Evolutionary conservation across 2,797 vertebrate species (phyloP).

Genomic region (Pelodytes ibericus): DNA sequence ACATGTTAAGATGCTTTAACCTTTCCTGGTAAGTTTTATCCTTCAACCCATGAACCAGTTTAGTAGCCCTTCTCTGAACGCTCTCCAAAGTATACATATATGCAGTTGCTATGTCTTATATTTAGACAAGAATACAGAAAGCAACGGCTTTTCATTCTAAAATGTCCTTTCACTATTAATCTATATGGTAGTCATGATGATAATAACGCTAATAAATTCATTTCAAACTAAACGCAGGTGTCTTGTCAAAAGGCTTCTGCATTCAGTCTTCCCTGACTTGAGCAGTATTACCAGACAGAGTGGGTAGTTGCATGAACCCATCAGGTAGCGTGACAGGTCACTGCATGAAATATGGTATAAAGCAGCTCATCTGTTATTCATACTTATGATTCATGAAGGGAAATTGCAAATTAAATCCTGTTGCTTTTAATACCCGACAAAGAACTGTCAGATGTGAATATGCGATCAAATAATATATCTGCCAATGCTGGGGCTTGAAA

Average conservation of each 20-base stretch:
- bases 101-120: not conserved
- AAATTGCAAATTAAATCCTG: conserved; percentile 52
- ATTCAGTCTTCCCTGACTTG: conserved; percentile 14
- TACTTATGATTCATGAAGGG: conserved; percentile 55
- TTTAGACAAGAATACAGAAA: not conserved
- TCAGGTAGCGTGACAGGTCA: conserved; percentile 47
- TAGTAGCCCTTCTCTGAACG: too few relatives aligned
- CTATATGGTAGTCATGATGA: conserved; percentile 26
- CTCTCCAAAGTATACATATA: too few relatives aligned
- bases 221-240: conserved; percentile 39
- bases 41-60: too few relatives aligned
- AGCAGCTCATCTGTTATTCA: conserved; percentile 46
- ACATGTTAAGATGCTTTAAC: too few relatives aligned
- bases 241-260: conserved; percentile 38
- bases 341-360: conserved; percentile 39
- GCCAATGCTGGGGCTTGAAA: not conserved
- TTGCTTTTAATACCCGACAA: conserved; percentile 52
- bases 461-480: conserved; percentile 35
- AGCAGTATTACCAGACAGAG: conserved; percentile 19
- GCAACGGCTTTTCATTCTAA: conserved; percentile 14
- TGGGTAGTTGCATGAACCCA: conserved; percentile 16
- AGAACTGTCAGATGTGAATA: conserved; percentile 41
- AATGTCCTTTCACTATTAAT: conserved; percentile 38
- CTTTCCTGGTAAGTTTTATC: too few relatives aligned
- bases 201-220: conserved; percentile 46